These are phyloP conservation scores for Zygaena filipendulae DNA, from an alignment of 2,888 invertebrate genomes.

Conservation along the genomic window DNA sequence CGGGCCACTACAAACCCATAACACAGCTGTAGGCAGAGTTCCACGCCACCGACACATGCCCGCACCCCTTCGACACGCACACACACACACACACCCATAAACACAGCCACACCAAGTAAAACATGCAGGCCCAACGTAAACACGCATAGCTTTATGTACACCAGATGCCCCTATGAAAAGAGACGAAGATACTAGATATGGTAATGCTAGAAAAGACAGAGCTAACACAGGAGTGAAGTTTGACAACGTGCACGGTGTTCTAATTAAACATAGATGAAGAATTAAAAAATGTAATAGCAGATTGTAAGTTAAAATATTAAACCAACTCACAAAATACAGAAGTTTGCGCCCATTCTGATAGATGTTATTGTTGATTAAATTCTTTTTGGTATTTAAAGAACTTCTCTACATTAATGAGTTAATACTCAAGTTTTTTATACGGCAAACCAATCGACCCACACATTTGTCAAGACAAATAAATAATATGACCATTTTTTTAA, in stretches of 20 bases:
- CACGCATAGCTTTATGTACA: slow-evolving; percentile 61
- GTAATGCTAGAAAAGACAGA: slow-evolving; percentile 37
- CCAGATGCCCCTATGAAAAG: slow-evolving; percentile 64
- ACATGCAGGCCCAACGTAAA: slow-evolving; percentile 50
- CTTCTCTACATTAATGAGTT: too few species aligned
- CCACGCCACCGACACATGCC: slow-evolving; percentile 46
- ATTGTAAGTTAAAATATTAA: too few species aligned
- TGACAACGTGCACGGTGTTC: slow-evolving; percentile 53
- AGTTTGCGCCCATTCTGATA: too few species aligned
- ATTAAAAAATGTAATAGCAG: slow-evolving; percentile 50
- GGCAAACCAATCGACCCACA: too few species aligned
- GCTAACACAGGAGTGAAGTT: slow-evolving; percentile 38
- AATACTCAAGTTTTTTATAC: too few species aligned
- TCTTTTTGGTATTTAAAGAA: too few species aligned
- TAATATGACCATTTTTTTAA: too few species aligned
- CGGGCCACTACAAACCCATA: slow-evolving; percentile 51
- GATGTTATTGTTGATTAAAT: too few species aligned
- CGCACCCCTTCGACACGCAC: slow-evolving; percentile 50
- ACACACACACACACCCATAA: slow-evolving; percentile 31
- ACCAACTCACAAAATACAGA: too few species aligned
- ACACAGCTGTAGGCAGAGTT: slow-evolving; percentile 62
- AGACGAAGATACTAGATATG: slow-evolving; percentile 39
- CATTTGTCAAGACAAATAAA: too few species aligned
- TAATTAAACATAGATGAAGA: slow-evolving; percentile 62
- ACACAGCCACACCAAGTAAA: slow-evolving; percentile 22